Base-by-base conservation (phyloP, 2,888 invertebrate species). In the Rhingia campestris region DNA sequence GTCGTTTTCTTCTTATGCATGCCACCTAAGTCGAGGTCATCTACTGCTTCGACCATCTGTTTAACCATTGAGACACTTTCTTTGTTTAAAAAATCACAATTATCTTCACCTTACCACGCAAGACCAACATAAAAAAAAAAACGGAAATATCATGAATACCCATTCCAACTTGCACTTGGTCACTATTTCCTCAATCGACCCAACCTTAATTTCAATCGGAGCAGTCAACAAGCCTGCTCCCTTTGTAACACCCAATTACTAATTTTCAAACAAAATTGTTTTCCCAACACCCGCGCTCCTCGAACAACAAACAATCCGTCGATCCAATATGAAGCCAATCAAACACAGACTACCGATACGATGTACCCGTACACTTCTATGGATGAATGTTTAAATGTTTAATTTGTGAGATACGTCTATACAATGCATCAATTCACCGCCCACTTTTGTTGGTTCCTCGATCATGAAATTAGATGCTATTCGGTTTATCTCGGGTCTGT, bases 401-500 rank as follows among this genome's bases (percentile, higher is more conserved):
- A 30, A 53, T 56, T 56, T 69, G 49, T 59, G 47, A 58, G 22
- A 22, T 22, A 22, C 22, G 2, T 22, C 22, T 69, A 69, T 47
- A 70, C 70, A 70, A 59, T 59, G 58, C 70, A 70, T 58, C 70
- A 59, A 39, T 58, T 58, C 49, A 59, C 39, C 41, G 47, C 58
- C 58, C 58, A 59, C 32, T 49, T 70, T 58, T 58, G 22, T 70
- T 47, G 22, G 22, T 43, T 9, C 4, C 49, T n/a, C 30, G 5
- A 32, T 30, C 32, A 32, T 61, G n/a, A 45, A 14, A 33, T 22
- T 14, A 30, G 14, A 41, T 14, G 37, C 30, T 2, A 14, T 47
- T 37, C 47, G 35, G 30, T 14, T 32, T 30, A 49, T 32, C 10
- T 22, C 4, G 22, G 30, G 49, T 49, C 10, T 4, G 33, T 49